These are phyloP conservation scores for Drosophila prostipennis DNA, from an alignment of 2,888 invertebrate species.

Conservation along the genomic window DNA sequence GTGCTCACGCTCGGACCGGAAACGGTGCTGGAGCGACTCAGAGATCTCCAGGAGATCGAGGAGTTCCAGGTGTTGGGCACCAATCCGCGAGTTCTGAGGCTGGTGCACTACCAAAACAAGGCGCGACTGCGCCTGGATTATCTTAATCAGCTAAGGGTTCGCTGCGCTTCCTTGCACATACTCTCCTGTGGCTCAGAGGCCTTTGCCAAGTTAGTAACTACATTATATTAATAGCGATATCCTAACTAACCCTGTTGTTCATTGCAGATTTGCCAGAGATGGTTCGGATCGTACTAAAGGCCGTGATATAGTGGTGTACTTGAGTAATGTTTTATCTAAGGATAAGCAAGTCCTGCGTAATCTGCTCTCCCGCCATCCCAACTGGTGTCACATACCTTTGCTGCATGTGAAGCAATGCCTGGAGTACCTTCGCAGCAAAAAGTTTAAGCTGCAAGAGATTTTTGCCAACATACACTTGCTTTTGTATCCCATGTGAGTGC, in stretches of 20 bases:
- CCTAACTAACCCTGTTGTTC: background rate
- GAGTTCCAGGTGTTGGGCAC: slow-evolving; percentile 87
- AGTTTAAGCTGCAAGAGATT: slow-evolving; percentile 86
- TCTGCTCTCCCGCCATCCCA: slow-evolving; percentile 86
- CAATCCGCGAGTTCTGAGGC: slow-evolving; percentile 86
- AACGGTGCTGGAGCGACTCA: slow-evolving; percentile 86
- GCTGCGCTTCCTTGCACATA: slow-evolving; percentile 85
- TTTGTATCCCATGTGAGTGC: slow-evolving; percentile 88
- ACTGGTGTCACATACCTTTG: slow-evolving; percentile 87
- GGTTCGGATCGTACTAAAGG: slow-evolving; percentile 86
- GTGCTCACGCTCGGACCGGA: slow-evolving; percentile 86
- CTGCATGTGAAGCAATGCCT: slow-evolving; percentile 87
- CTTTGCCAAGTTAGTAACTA: slow-evolving; percentile 83
- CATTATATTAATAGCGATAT: slow-evolving; percentile 10
- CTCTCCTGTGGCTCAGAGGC: slow-evolving; percentile 82
- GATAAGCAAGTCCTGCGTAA: slow-evolving; percentile 76
- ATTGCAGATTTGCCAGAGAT: slow-evolving; percentile 85
- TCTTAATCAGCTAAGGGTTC: slow-evolving; percentile 85
- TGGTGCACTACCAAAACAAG: slow-evolving; percentile 85
- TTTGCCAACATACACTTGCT: slow-evolving; percentile 87
- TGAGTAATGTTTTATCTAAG: slow-evolving; percentile 82
- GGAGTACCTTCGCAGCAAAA: slow-evolving; percentile 85
- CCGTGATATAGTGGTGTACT: slow-evolving; percentile 84
- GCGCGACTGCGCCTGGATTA: slow-evolving; percentile 85
- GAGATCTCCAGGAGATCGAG: slow-evolving; percentile 86